Evolutionary conservation across 2,888 invertebrate genomes (phyloP), one percentile per base, ranked within the genome.

Genomic region (Drosophila koepferae): DNA sequence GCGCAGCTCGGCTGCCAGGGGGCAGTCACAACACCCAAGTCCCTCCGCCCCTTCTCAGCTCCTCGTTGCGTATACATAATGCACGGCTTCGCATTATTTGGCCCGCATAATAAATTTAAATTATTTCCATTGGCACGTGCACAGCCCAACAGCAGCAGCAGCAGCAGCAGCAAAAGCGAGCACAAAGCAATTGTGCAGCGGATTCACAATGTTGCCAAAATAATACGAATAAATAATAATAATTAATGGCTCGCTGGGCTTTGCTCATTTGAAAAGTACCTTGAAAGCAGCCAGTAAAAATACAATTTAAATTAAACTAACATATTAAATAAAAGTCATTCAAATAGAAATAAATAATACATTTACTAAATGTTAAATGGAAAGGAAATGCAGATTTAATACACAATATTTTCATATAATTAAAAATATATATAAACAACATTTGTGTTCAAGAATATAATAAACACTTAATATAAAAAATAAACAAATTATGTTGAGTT

Each of bases 11-110:
- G 14, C 18, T 2, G 4, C 4, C 40, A 6, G 54, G 43, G 10
- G 43, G 12, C 10, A 28, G 6, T 34, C 18, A 6, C 12, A n/a
- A 3, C 31, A 49, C 6, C 49, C 49, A 23, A 20, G 6, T 14
- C 23, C 16, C n/a, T 10, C 28, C 16, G 1, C 20, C 7, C n/a
- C 38, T 5, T 20, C 20, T 18, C 4, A 20, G 61, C 48, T 62
- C 40, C 65, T 48, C 66, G 67, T 16, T 14, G 75, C 81, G 78
- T 78, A 81, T 81, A 78, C 78, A 54, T 71, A 78, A 81, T 73
- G 48, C 58, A 67, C 60, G 38, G 18, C 38, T 71, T 67, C 44
- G 58, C 44, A 43, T 64, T 64, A 49, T 65, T 74, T 43, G 63
- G 63, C 55, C 28, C 56, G 46, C 63, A 65, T 72, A 76, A 82